phyloP scores from a whole-genome alignment of 2,888 invertebrate species.

The Coenonympha glycerion region DNA sequence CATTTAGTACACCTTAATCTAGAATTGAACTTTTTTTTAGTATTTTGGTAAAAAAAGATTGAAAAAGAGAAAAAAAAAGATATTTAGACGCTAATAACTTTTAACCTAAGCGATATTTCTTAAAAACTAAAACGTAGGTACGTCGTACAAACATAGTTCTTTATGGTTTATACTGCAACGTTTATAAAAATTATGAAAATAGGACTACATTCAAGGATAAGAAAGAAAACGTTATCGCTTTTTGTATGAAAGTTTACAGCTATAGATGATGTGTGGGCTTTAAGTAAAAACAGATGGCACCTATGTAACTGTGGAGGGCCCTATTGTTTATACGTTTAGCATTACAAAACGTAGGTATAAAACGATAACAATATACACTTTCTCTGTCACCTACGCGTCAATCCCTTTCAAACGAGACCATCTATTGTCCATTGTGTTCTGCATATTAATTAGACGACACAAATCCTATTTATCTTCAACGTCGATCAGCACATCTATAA shows the following conservation, averaged over 20 bases:
- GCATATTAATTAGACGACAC: conserved; percentile 26
- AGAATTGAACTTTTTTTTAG: no score
- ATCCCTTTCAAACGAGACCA: conserved; percentile 5
- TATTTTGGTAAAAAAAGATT: no score
- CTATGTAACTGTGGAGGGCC: background rate
- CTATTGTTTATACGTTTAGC: background rate
- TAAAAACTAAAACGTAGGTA: no score
- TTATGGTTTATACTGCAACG: no score
- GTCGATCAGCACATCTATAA: conserved; percentile 16
- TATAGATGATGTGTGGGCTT: background rate
- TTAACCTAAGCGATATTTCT: no score
- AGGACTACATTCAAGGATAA: no score
- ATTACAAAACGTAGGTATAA: background rate
- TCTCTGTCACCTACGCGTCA: conserved; percentile 11
- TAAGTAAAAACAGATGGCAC: background rate
- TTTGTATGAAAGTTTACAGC: background rate
- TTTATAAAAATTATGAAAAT: no score
- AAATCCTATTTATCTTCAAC: conserved; percentile 25
- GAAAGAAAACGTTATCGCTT: no score
- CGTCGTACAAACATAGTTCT: no score
- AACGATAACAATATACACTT: conserved; percentile 1
- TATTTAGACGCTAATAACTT: no score
- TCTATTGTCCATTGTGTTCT: conserved; percentile 1
- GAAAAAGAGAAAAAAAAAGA: no score
- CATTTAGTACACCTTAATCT: no score